Evolutionary conservation across 1,140 invertebrate genomes (phyloP), one percentile per base, ranked within the genome.

Genomic region (Solenopsis fugax): DNA sequence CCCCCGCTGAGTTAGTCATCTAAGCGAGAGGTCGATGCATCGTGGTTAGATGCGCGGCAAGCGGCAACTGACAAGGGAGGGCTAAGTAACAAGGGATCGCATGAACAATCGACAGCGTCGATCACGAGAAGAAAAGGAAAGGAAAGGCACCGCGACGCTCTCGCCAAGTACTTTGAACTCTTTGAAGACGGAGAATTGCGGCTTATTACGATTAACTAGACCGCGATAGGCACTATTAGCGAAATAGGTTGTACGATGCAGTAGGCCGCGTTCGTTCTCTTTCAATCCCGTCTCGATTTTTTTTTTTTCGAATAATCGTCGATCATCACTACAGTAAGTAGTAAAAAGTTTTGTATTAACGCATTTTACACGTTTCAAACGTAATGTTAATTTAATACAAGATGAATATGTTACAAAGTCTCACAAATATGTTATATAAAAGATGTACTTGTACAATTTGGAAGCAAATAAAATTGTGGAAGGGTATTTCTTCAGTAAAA

Each of bases 11-110:
- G 75, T 85, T 85, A 85, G 81, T 86, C 84, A 86, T 64, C 85
- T 54, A 80, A 80, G 85, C 52, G 54, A 80, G 64, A 86, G 73
- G 52, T 78, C 84, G 84, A 86, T 67, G 75, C 62, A 71, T 80
- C 85, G 85, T 86, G 75, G 75, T 80, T 64, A 75, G 62, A 86
- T 86, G 85, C 60, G n/a, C n/a, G n/a, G n/a, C n/a, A n/a, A n/a
- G n/a, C n/a, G n/a, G n/a, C 52, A 64, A 76, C 82, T 73, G 80
- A 84, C 80, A 45, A 58, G 45, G 12, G n/a, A 37, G 41, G 37
- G 56, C 29, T 29, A 29, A 58, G 34, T 52, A 48, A 52, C 45
- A 16, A 75, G 34, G 29, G 54, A 58, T 60, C 54, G 62, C 29
- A 3, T 50, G 78, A 60, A 82, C n/a, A 18, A 21, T 29, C 58